phyloP scores from a whole-genome alignment of 2,888 invertebrate genomes.

The Helobdella robusta region DNA sequence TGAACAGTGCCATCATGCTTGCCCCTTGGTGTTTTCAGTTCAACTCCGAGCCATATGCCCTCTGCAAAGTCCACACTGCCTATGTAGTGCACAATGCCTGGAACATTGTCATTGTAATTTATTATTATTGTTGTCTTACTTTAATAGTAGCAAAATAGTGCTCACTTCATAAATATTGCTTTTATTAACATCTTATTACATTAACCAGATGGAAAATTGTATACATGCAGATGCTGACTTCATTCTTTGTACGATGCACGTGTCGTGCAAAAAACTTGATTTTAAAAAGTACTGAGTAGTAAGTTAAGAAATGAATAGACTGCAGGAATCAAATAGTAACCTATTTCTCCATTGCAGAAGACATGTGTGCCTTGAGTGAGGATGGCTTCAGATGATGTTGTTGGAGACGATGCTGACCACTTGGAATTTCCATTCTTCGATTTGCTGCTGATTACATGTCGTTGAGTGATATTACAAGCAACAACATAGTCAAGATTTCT shows the following conservation, averaged over 20 bases:
- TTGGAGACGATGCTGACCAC: neutral
- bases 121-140: no score
- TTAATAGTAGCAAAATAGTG: neutral
- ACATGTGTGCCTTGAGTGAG: constrained; percentile 50
- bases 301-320: neutral
- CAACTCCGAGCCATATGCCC: constrained; percentile 53
- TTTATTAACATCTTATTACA: no score
- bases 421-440: no score
- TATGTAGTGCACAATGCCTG: constrained; percentile 49
- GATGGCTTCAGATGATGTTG: constrained; percentile 27
- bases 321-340: constrained; percentile 34
- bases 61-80: constrained; percentile 53
- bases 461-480: no score
- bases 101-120: constrained; percentile 21
- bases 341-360: constrained; percentile 51
- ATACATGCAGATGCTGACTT: no score
- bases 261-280: neutral
- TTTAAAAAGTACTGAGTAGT: neutral
- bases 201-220: neutral
- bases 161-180: neutral
- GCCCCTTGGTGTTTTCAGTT: constrained; percentile 49
- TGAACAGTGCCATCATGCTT: constrained; percentile 49
- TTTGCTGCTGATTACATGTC: no score
- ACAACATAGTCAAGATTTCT: no score
- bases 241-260: no score